Percentiles rank a stretch among this genome's conserved stretches.
These are phyloP conservation scores for Peromyscus attwateri DNA, from an alignment of 2,797 vertebrate genomes.

Conservation along the genomic window DNA sequence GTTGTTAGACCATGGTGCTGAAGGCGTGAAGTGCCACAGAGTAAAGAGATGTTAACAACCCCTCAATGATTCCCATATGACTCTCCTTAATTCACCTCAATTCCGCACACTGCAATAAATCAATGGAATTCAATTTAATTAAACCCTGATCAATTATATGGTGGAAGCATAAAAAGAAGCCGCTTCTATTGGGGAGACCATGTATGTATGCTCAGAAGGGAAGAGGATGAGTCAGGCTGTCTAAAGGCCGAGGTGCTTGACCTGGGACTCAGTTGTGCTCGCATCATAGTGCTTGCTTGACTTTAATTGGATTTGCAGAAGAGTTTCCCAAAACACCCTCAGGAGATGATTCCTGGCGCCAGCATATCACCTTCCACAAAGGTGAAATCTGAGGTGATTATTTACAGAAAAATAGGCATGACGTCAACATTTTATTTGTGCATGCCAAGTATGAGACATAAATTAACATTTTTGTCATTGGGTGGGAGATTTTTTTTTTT, in stretches of 20 bases:
- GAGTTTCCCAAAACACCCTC: not conserved
- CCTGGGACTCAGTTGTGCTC: not conserved
- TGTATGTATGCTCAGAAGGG: not conserved
- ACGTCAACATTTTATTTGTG: not conserved
- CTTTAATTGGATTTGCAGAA: not conserved
- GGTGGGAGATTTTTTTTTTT: not conserved
- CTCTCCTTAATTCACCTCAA: conserved; percentile 68
- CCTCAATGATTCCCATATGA: conserved; percentile 15
- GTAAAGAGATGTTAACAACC: conserved; percentile 61
- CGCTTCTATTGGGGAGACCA: conserved; percentile 24
- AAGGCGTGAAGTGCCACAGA: not conserved
- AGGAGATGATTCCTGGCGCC: not conserved
- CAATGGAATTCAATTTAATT: conserved; percentile 68
- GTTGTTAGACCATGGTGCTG: not conserved
- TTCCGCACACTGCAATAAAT: conserved; percentile 69
- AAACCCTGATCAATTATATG: conserved; percentile 64
- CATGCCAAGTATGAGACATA: not conserved
- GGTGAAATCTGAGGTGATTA: conserved; percentile 4
- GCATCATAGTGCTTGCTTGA: not conserved
- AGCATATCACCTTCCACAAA: not conserved
- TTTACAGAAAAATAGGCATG: conserved; percentile 2
- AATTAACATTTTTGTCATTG: not conserved
- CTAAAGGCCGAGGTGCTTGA: not conserved
- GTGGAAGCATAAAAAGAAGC: not conserved
- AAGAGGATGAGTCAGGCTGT: not conserved